phyloP scores from a whole-genome alignment of 2,888 invertebrate species.

The Hydraecia micacea region DNA sequence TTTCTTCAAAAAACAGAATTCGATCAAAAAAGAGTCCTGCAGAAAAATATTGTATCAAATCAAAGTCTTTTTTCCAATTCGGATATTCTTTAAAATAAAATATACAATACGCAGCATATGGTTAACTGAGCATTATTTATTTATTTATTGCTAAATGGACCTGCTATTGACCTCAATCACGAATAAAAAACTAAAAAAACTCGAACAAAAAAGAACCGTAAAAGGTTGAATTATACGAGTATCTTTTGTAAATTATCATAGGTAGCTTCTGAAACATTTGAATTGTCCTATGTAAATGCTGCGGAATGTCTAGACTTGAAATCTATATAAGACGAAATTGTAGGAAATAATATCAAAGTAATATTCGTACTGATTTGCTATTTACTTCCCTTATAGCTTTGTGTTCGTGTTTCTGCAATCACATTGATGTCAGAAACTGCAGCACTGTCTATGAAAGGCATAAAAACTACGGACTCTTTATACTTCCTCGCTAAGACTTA shows the following conservation, averaged over 20 bases:
- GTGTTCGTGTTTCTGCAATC: neutral
- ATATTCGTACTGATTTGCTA: neutral
- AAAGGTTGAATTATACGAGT: conserved; percentile 18
- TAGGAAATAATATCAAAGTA: neutral
- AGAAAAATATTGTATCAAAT: conserved; percentile 2
- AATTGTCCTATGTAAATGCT: conserved; percentile 39
- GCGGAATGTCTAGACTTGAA: conserved; percentile 21
- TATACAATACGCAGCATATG: neutral
- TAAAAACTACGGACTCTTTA: neutral
- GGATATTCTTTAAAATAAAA: neutral
- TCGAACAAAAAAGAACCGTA: conserved; percentile 5
- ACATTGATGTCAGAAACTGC: neutral
- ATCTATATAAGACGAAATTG: conserved; percentile 6
- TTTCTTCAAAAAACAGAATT: neutral
- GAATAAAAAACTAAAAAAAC: neutral
- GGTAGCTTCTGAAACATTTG: conserved; percentile 36
- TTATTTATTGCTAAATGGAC: too few species aligned
- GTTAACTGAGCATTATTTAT: conserved; percentile 9
- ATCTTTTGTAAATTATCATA: conserved; percentile 5
- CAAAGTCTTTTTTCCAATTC: neutral
- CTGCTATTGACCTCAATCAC: too few species aligned
- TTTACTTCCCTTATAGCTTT: neutral
- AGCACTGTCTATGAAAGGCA: neutral
- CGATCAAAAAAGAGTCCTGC: neutral
- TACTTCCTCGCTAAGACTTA: neutral